Evolutionary conservation across 1,140 invertebrate species (phyloP), one percentile per base, ranked within the genome.

Genomic region (Musca vetustissima): DNA sequence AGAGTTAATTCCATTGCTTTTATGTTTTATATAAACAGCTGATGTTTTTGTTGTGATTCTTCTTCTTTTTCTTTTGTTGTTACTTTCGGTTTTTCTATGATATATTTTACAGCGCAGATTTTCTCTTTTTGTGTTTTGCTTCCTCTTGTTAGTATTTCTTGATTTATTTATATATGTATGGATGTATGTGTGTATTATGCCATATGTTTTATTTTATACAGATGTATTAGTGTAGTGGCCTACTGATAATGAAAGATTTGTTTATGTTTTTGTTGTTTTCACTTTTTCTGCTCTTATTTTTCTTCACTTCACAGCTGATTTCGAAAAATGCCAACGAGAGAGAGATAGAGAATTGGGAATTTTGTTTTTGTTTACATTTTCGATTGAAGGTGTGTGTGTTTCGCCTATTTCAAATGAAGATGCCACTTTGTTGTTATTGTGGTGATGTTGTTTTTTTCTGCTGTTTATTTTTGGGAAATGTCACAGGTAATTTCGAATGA

Each of bases 201-300:
- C 28, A 28, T 28, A 28, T 28, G 28, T 28, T 28, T 28, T 28
- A 4, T 28, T 28, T 28, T 28, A 4, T 28, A 13, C 11, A 43
- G 6, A 9, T 21, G 28, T 28, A 59, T 32, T 24, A 19, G 25
- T 59, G 55, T 24, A 19, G 25, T 59, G 55, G 55, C 55, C 55
- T 59, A 59, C 24, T 59, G 55, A 59, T 32, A 59, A 59, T 59
- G 55, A 59, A 59, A 59, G 55, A 59, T 59, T 59, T 59, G 36
- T 43, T 43, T 43, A 43, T 59, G 24, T 59, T 28, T 28, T 59
- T 59, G 24, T 59, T 59, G 25, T 24, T 57, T 57, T 6, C n/a
- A n/a, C 15, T 49, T 19, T 21, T 52, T 52, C 13, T 57, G 25
- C 14, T 59, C 15, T 59, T 59, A 21, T 59, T 59, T 28, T 17